Percentiles rank a stretch among this genome's conserved stretches.
These are phyloP conservation scores for Anneissia japonica DNA, from an alignment of 35 echinoderm and acorn worm species.

Conservation along the genomic window DNA sequence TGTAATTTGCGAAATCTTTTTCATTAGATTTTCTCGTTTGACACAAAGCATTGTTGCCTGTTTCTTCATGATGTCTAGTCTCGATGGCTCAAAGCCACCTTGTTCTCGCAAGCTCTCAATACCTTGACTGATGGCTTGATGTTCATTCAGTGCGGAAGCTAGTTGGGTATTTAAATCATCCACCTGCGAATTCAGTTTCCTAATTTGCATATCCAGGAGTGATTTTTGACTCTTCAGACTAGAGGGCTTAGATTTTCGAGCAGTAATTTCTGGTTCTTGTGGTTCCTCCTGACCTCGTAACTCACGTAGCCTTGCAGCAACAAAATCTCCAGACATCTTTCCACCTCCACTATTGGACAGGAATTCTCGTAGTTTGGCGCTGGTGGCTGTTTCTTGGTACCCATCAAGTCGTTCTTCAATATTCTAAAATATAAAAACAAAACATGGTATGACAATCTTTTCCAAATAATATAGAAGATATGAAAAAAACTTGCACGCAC, in stretches of 20 bases:
- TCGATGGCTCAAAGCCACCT: neutral
- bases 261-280: constrained; percentile 3
- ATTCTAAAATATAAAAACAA: constrained; percentile 26
- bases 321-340: constrained; percentile 52
- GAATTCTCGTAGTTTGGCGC: constrained; percentile 65
- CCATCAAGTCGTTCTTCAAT: constrained; percentile 69
- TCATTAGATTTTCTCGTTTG: constrained; percentile 66
- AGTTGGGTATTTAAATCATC: constrained; percentile 78
- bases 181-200: constrained; percentile 53
- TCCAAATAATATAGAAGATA: too few species aligned
- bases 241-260: neutral
- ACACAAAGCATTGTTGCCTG: constrained; percentile 44
- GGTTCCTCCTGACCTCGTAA: constrained; percentile 35
- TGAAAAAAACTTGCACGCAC: neutral
- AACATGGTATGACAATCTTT: too few species aligned
- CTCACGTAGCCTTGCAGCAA: constrained; percentile 58
- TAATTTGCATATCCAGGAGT: constrained; percentile 62
- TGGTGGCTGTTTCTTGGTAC: constrained; percentile 42
- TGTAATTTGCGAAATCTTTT: constrained; percentile 73
- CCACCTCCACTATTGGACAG: constrained; percentile 53
- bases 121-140: constrained; percentile 54
- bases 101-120: constrained; percentile 36
- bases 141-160: constrained; percentile 41
- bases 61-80: constrained; percentile 29
- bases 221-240: constrained; percentile 38